phyloP scores from a whole-genome alignment of 2,888 invertebrate species.

The Nephrotoma appendiculata region DNA sequence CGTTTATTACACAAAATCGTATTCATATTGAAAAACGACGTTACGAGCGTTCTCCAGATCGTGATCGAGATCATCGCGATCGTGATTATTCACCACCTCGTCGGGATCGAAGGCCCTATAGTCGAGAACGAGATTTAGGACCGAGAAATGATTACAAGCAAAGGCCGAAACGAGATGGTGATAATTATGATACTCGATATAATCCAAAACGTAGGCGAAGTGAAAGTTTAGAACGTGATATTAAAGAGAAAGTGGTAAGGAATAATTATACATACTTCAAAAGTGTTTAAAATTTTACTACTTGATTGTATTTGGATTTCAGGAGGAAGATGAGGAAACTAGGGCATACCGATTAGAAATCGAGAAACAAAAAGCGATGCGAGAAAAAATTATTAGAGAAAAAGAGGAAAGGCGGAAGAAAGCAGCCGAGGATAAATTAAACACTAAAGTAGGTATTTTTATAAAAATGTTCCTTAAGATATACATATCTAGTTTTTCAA shows the following conservation, averaged over 20 bases:
- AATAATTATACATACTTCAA: background rate
- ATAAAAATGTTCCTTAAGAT: background rate
- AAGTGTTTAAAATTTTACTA: background rate
- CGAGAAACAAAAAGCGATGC: conserved; percentile 34
- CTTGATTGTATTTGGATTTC: background rate
- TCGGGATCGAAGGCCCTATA: conserved; percentile 13
- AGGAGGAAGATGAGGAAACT: conserved; percentile 34
- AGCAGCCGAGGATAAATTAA: conserved; percentile 29
- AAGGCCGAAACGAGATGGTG: conserved; percentile 16
- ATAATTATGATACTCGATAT: conserved; percentile 17
- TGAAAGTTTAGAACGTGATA: conserved; percentile 10
- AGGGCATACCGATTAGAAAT: conserved; percentile 33
- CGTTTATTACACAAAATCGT: conserved; percentile 32
- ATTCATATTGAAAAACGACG: conserved; percentile 32
- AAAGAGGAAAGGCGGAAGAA: conserved; percentile 34
- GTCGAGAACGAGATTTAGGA: conserved; percentile 20
- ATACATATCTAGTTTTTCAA: background rate
- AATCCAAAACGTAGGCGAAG: conserved; percentile 25
- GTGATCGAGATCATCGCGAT: conserved; percentile 7
- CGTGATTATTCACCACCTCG: conserved; percentile 19
- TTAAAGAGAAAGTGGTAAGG: conserved; percentile 21
- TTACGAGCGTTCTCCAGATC: conserved; percentile 24
- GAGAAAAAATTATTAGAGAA: conserved; percentile 33
- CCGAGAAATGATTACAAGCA: conserved; percentile 17
- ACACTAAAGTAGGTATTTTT: conserved; percentile 22